Evolutionary conservation across 2,797 vertebrate genomes (phyloP), one percentile per base, ranked within the genome.

Genomic region (Gorsachius magnificus): DNA sequence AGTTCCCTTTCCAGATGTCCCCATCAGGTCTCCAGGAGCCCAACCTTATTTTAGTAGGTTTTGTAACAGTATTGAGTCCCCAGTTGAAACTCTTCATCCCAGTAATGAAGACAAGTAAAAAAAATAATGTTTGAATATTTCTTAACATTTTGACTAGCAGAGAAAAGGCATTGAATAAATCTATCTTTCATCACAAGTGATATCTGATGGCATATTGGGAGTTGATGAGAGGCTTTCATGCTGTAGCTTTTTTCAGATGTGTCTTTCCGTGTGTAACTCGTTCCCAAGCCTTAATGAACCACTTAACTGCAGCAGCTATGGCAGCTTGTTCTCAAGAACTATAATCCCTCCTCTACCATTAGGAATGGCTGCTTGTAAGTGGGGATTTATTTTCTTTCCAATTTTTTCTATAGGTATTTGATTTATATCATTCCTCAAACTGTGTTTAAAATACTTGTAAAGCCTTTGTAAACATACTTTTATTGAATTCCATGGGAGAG

Each of bases 401-500:
- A 4, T 45, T 81, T 94, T 92, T 93, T 69, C 60, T 60, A 8
- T 61, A 68, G 28, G 25, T 81, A 69, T 82, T 81, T 86, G 26
- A 79, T 91, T 87, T 91, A 51, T 84, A 58, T 51, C 9, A 25
- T 82, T 93, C 65, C 61, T 82, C 76, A 93, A 91, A 93, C 21
- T 72, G 54, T 83, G 70, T 92, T 95, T 89, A 66, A 96, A 95
- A 79, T 87, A 58, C 46, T 72, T 58, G 58, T 51, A 93, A 95
- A 79, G 28, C 38, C 63, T 87, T 86, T 76, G 54, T 87, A 95
- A 96, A 95, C 85, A 86, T 72, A 38, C 28, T 76, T 92, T 72
- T 90, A 83, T 92, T 94, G 60, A 95, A 94, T 89, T 84, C 33
- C 38, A 13, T 28, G 70, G 63, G 70, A 75, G 71, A 92, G 20